A percentile compares a stretch with the other conserved stretches of the same genome.
phyloP scores from a whole-genome alignment of 2,113 vertebrate species.

The Boulengeromyrus knoepffleri region DNA sequence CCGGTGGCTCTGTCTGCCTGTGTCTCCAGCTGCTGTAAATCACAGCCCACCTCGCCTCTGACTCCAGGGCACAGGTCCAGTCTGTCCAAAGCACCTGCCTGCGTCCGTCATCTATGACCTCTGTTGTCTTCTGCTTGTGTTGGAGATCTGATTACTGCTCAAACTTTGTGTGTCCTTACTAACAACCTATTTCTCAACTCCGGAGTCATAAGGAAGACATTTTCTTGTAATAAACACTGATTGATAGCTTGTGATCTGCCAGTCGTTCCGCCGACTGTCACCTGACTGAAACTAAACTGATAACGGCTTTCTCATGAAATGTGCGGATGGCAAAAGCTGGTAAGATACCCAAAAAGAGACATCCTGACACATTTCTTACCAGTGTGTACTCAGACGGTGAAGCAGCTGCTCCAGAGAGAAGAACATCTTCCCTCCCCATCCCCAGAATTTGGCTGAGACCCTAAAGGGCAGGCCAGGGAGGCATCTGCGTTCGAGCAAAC shows the following conservation, averaged over 20 bases:
- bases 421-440: background rate
- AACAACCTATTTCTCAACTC: background rate
- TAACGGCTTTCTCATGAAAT: background rate
- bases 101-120: background rate
- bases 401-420: background rate
- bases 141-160: background rate
- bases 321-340: background rate
- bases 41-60: conserved; percentile 4
- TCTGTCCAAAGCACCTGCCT: background rate
- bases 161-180: background rate
- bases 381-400: background rate
- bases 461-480: background rate
- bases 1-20: conserved; percentile 28
- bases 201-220: background rate
- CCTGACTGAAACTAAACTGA: background rate
- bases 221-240: background rate
- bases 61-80: background rate
- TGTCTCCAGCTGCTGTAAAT: background rate
- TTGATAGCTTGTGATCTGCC: background rate
- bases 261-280: background rate
- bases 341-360: background rate
- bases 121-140: background rate
- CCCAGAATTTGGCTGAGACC: background rate
- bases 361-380: background rate
- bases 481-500: background rate